Evolutionary conservation across 2,113 vertebrate genomes (phyloP).

Genomic region (Epinephelus lanceolatus): DNA sequence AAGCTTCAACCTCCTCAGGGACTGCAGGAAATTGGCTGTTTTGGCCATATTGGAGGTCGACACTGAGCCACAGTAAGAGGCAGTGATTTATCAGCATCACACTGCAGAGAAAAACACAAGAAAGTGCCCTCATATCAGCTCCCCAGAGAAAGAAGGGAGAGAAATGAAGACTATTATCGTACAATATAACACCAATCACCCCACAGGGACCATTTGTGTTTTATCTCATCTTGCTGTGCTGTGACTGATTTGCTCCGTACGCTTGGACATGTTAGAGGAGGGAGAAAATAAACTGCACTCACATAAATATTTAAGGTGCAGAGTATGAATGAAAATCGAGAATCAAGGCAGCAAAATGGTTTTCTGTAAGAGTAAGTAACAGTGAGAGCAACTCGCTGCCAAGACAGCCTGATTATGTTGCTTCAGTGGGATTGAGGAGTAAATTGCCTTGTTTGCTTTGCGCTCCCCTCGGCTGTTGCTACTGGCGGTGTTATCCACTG

Average conservation of each 20-base stretch:
- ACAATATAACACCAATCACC: background rate
- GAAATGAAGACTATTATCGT: background rate
- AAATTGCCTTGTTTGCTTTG: too few relatives aligned
- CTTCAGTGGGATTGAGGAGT: too few relatives aligned
- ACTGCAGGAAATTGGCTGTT: background rate
- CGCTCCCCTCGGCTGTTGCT: too few relatives aligned
- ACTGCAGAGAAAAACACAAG: background rate
- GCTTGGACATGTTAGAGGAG: too few relatives aligned
- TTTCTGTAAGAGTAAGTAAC: too few relatives aligned
- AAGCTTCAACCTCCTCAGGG: background rate
- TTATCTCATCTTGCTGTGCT: background rate
- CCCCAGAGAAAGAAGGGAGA: background rate
- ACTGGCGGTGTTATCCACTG: too few relatives aligned
- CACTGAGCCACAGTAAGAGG: background rate
- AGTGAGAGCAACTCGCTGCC: too few relatives aligned
- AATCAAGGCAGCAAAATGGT: too few relatives aligned
- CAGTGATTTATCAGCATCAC: background rate
- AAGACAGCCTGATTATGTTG: too few relatives aligned
- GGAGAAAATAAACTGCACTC: too few relatives aligned
- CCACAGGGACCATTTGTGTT: background rate
- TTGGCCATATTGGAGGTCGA: background rate
- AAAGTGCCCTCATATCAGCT: background rate
- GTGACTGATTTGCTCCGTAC: background rate
- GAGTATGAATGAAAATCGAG: too few relatives aligned
- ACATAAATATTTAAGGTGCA: too few relatives aligned